Conservation (phyloP, 2,113 vertebrate species). For the Toxotes jaculatrix region DNA sequence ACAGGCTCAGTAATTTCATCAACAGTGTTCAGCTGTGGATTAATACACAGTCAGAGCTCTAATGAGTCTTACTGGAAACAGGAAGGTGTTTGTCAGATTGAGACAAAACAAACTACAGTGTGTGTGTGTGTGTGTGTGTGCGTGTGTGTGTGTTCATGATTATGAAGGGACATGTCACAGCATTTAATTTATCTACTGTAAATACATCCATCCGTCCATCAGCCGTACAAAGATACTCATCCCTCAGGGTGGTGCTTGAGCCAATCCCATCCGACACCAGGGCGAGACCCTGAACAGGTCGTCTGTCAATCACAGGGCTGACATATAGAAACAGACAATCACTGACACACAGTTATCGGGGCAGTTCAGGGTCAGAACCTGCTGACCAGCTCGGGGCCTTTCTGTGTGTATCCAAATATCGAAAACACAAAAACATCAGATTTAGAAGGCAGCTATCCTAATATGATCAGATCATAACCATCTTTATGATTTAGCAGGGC, state of each 20-base stretch:
- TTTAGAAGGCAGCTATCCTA: background rate
- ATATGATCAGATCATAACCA: background rate
- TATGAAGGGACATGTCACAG: background rate
- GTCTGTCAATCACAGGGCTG: background rate
- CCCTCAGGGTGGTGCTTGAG: background rate
- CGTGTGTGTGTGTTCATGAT: too few species aligned
- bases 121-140: too few species aligned
- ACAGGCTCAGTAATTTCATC: background rate
- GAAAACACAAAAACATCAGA: background rate
- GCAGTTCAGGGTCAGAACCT: too few species aligned
- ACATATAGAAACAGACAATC: background rate
- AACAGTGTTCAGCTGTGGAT: background rate
- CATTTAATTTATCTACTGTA: background rate
- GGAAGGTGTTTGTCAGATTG: too few species aligned
- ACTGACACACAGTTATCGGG: background rate
- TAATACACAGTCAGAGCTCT: too few species aligned
- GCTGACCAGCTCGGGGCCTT: background rate
- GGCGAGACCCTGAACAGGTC: background rate
- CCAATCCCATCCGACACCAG: background rate
- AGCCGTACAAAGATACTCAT: background rate
- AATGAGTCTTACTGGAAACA: background rate
- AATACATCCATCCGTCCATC: background rate
- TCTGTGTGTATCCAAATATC: background rate
- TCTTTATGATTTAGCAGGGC: background rate
- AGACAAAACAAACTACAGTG: too few species aligned